Conservation (phyloP, 2,797 vertebrate species). For the Centroberyx gerrardi region DNA sequence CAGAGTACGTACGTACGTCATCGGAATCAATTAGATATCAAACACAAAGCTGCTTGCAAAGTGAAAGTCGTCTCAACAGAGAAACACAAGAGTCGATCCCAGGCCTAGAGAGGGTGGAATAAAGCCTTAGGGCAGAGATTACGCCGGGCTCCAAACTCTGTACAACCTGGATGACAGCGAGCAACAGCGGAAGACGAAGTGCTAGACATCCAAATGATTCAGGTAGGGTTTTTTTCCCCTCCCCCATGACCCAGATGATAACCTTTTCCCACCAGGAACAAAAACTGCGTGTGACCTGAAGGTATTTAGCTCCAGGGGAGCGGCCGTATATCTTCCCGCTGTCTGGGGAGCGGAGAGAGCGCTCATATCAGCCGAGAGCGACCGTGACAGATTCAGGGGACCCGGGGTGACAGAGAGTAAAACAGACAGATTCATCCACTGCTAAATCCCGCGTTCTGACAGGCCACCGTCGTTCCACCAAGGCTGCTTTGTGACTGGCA, state of each 20-base stretch:
- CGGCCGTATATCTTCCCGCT: constrained; percentile 9
- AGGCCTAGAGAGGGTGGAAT: not conserved
- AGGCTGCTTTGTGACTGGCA: constrained; percentile 21
- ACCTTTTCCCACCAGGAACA: constrained; percentile 25
- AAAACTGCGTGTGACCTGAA: not conserved
- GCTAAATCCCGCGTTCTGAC: constrained; percentile 27
- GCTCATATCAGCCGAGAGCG: constrained; percentile 25
- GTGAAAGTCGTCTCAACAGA: not conserved
- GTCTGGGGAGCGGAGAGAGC: constrained; percentile 12
- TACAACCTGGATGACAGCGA: not conserved
- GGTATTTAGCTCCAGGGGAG: constrained; percentile 20
- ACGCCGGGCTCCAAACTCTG: not conserved
- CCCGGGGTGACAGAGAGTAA: constrained; percentile 23
- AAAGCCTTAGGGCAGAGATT: constrained; percentile 30
- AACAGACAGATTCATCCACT: constrained; percentile 36
- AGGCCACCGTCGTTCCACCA: not conserved
- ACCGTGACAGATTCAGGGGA: constrained; percentile 36
- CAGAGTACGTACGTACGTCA: no score
- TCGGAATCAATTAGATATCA: not conserved
- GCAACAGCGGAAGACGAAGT: not conserved
- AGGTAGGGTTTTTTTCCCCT: not conserved
- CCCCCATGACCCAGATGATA: constrained; percentile 33
- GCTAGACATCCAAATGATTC: constrained; percentile 31
- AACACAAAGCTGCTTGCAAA: not conserved
- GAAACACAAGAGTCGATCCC: not conserved